These are phyloP conservation scores for Tineola bisselliella DNA, from an alignment of 2,888 invertebrate genomes.

Conservation along the genomic window DNA sequence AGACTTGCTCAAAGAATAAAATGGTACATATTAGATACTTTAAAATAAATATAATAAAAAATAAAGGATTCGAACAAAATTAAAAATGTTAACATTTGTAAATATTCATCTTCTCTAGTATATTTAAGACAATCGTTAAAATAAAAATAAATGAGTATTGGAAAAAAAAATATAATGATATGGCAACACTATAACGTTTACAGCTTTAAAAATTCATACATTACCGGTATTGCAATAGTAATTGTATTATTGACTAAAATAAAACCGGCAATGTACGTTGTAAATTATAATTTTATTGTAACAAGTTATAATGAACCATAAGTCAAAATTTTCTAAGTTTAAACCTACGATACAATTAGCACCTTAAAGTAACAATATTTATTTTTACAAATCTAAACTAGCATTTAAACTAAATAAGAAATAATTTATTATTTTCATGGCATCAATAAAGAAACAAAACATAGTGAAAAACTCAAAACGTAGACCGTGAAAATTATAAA, in stretches of 20 bases:
- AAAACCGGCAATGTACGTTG: neutral
- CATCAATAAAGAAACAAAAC: neutral
- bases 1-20: no score
- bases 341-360: constrained; percentile 28
- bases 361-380: constrained; percentile 52
- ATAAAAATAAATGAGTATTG: no score
- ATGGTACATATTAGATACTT: no score
- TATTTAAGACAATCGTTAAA: no score
- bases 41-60: constrained; percentile 5
- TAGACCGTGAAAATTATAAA: neutral
- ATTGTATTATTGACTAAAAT: neutral
- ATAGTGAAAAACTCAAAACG: neutral
- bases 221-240: neutral
- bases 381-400: constrained; percentile 59
- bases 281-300: neutral
- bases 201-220: neutral
- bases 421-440: constrained; percentile 30
- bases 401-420: constrained; percentile 49
- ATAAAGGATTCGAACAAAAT: no score
- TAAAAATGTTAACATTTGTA: neutral
- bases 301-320: neutral
- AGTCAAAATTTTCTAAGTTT: neutral
- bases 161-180: neutral
- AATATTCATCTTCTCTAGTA: no score
- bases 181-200: neutral